Percentiles rank a stretch among this genome's conserved stretches.
Conservation (phyloP, 2,888 invertebrate species). For the Cephus rjabovi region DNA sequence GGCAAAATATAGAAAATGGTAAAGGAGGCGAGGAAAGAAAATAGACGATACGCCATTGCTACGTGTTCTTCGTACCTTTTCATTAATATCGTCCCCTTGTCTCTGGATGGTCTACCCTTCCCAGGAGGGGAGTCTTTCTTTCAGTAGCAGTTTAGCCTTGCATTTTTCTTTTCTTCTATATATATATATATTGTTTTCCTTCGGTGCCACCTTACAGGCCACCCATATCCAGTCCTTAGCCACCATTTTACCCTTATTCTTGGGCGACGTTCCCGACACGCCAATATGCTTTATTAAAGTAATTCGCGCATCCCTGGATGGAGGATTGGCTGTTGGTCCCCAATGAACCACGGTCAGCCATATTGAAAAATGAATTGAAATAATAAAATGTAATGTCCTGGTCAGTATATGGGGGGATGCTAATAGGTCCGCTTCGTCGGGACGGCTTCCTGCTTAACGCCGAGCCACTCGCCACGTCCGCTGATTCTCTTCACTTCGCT, state of each 20-base stretch:
- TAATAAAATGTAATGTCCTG: slow-evolving; percentile 57
- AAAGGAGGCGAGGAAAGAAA: not conserved
- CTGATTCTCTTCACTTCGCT: slow-evolving; percentile 50
- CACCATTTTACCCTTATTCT: not conserved
- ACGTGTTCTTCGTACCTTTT: not conserved
- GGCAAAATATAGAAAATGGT: not conserved
- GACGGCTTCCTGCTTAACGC: slow-evolving; percentile 70
- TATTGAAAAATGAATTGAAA: slow-evolving; percentile 64
- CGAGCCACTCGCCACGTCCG: slow-evolving; percentile 56
- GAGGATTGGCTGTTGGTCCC: not conserved
- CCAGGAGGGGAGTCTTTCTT: not conserved
- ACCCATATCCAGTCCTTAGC: not conserved
- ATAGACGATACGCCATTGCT: not conserved
- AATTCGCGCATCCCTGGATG: not conserved
- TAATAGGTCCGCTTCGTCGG: slow-evolving; percentile 71
- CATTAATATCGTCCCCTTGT: slow-evolving; percentile 1
- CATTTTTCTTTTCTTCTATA: not conserved
- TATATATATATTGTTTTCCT: not conserved
- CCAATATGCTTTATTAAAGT: not conserved
- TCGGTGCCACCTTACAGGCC: not conserved
- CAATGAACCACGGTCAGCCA: slow-evolving; percentile 36
- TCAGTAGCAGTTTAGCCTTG: not conserved
- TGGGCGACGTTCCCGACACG: not conserved
- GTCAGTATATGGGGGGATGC: slow-evolving; percentile 66
- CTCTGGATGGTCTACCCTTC: not conserved